Conservation (phyloP, 1,140 invertebrate genomes). For the Coenobita brevimanus region DNA sequence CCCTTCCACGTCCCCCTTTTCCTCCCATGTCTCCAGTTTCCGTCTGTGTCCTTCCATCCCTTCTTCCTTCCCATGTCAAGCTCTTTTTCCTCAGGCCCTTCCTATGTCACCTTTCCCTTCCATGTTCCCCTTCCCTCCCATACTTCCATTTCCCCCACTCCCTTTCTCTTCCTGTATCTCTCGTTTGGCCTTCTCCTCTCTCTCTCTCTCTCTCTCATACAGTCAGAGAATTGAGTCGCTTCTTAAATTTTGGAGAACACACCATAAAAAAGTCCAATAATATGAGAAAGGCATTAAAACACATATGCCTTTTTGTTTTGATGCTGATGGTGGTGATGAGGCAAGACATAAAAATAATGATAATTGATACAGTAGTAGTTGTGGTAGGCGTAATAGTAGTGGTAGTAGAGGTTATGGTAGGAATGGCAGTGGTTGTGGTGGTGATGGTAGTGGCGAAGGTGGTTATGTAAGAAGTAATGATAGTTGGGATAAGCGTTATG, state of each 20-base stretch:
- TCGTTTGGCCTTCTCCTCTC: background rate
- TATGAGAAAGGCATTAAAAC: no score
- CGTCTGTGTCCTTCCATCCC: background rate
- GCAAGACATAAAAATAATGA: no score
- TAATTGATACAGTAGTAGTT: no score
- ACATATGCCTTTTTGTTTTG: no score
- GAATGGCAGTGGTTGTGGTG: background rate
- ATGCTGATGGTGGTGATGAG: background rate
- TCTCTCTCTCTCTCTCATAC: background rate
- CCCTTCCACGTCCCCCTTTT: background rate
- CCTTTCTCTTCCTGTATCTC: background rate
- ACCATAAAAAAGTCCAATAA: no score
- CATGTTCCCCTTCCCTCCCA: conserved; percentile 17
- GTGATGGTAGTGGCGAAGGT: background rate
- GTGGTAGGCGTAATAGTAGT: background rate
- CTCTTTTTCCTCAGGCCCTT: background rate
- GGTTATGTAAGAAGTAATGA: background rate
- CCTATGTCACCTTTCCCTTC: background rate
- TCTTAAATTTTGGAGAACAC: no score
- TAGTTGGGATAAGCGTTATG: background rate
- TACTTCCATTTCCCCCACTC: background rate
- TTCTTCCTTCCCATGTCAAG: background rate
- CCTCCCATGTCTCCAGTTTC: background rate
- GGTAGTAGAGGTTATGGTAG: background rate
- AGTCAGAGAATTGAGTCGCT: no score